These are phyloP conservation scores for Sinodicranocentrus sp. DNA, from an alignment of 2,888 invertebrate species.

Conservation along the genomic window DNA sequence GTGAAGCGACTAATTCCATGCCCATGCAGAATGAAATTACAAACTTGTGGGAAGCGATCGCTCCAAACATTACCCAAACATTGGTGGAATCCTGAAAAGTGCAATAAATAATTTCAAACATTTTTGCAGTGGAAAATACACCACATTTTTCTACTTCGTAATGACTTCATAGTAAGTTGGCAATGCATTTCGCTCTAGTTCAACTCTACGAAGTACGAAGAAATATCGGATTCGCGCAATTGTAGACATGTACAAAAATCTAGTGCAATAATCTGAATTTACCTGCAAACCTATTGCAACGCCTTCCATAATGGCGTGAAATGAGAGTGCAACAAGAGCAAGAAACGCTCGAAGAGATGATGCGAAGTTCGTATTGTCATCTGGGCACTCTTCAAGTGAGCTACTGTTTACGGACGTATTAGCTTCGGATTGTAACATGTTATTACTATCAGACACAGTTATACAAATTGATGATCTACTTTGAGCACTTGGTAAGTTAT, in stretches of 20 bases:
- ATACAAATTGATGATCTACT: slow-evolving; percentile 36
- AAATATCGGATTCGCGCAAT: no score
- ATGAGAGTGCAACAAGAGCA: slow-evolving; percentile 84
- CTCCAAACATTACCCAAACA: slow-evolving; percentile 78
- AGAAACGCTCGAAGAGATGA: slow-evolving; percentile 70
- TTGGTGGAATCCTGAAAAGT: slow-evolving; percentile 71
- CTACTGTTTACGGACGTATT: not conserved
- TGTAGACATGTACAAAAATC: no score
- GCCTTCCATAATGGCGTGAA: slow-evolving; percentile 89
- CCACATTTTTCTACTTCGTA: no score
- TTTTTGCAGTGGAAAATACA: no score
- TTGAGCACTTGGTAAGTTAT: slow-evolving; percentile 3
- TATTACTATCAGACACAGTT: slow-evolving; percentile 25
- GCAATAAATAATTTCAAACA: not conserved
- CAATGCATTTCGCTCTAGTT: no score
- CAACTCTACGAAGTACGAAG: no score
- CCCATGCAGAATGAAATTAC: slow-evolving; percentile 79
- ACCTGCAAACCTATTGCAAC: slow-evolving; percentile 88
- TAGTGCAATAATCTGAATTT: no score
- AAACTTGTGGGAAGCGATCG: slow-evolving; percentile 78
- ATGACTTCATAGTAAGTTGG: no score
- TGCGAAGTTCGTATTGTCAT: slow-evolving; percentile 57
- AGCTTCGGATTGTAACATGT: not conserved
- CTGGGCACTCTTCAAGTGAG: slow-evolving; percentile 54
- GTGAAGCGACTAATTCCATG: slow-evolving; percentile 77